Evolutionary conservation across 2,797 vertebrate genomes (phyloP).

Genomic region (Aphelocoma californica): DNA sequence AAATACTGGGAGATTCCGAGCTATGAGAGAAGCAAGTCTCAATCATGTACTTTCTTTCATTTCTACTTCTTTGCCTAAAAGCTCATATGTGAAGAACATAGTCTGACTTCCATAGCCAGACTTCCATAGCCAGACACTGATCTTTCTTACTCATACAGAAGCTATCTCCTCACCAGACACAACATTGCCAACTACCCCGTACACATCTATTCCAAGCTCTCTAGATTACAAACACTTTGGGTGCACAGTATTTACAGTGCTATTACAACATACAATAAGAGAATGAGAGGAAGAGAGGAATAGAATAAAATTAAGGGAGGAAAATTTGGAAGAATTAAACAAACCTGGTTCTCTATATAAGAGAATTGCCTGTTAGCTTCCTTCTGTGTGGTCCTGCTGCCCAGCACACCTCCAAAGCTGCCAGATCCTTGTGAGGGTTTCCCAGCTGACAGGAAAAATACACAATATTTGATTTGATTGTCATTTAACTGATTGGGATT

Average conservation of each 20-base stretch:
- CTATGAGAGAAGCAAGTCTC: not conserved
- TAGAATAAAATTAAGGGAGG: not conserved
- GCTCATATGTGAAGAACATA: not conserved
- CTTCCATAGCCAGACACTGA: not conserved
- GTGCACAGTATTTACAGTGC: not conserved
- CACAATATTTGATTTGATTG: not conserved
- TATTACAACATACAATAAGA: not conserved
- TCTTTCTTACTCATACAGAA: not conserved
- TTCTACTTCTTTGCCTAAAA: not conserved
- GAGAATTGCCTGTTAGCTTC: conserved; percentile 83
- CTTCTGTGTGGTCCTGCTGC: conserved; percentile 86
- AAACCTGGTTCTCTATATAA: conserved; percentile 89
- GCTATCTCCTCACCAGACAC: not conserved
- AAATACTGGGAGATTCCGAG: not conserved
- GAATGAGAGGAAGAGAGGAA: not conserved
- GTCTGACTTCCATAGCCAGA: not conserved
- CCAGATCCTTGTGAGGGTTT: conserved; percentile 92
- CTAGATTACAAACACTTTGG: not conserved
- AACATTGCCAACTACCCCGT: not conserved
- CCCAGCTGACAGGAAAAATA: conserved; percentile 74
- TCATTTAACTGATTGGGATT: not conserved
- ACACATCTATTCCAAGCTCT: not conserved
- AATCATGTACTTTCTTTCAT: not conserved
- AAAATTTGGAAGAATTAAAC: conserved; percentile 12
- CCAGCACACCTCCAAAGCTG: conserved; percentile 88